Percentiles rank a stretch among this genome's conserved stretches.
Evolutionary conservation across 2,888 invertebrate genomes (phyloP).

Genomic region (Spialia ferax): DNA sequence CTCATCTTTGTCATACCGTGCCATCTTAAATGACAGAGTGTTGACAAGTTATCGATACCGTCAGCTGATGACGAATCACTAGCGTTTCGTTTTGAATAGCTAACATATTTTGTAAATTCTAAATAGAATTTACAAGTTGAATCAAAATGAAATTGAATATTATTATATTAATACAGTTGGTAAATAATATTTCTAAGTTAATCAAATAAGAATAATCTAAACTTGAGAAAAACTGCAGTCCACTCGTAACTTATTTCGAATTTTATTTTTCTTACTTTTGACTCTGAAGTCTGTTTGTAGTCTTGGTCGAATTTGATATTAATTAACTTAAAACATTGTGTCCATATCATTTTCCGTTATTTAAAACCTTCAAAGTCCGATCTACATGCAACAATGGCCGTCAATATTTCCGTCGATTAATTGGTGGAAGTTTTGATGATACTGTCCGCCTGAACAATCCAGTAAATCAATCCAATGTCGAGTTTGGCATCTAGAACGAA

Average conservation of each 20-base stretch:
- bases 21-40: constrained; percentile 71
- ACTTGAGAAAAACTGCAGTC: no score
- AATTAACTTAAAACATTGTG: neutral
- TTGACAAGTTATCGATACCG: constrained; percentile 70
- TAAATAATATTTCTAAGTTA: no score
- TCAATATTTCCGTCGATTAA: constrained; percentile 47
- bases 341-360: constrained; percentile 1
- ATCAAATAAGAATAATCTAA: no score
- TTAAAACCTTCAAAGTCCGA: neutral
- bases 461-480: constrained; percentile 47
- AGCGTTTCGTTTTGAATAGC: constrained; percentile 49
- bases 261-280: neutral
- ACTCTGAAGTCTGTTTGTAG: neutral
- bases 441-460: constrained; percentile 42
- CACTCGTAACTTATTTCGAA: neutral
- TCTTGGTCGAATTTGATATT: neutral
- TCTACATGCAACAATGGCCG: neutral
- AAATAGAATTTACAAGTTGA: no score
- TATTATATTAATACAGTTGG: no score
- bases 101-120: constrained; percentile 37
- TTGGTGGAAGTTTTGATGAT: constrained; percentile 42
- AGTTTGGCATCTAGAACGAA: constrained; percentile 40
- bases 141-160: no score
- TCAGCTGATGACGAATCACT: constrained; percentile 58
- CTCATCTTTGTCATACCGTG: constrained; percentile 64